A percentile compares a stretch with the other conserved stretches of the same genome.
Conservation (phyloP, 2,888 invertebrate species). For the Campoplex capitator region DNA sequence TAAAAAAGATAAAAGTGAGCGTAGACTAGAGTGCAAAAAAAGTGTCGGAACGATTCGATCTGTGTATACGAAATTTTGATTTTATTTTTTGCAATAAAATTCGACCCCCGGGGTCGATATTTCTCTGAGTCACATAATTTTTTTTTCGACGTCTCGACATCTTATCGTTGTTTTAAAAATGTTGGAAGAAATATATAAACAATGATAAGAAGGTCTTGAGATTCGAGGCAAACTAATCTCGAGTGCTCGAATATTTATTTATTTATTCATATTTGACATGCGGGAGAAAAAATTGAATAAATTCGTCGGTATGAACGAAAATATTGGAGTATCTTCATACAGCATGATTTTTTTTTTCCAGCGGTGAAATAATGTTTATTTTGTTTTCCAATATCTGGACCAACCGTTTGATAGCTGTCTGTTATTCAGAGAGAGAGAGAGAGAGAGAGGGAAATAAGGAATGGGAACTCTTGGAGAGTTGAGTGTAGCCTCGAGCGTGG, state of each 20-base stretch:
- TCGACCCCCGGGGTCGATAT: neutral
- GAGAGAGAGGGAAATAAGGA: neutral
- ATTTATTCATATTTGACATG: neutral
- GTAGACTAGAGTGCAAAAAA: neutral
- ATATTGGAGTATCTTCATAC: neutral
- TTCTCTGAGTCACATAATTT: neutral
- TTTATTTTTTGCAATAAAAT: neutral
- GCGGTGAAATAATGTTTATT: neutral
- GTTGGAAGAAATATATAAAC: constrained; percentile 14
- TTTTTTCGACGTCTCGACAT: neutral
- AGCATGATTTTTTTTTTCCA: neutral
- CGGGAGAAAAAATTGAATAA: neutral
- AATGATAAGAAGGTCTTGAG: constrained; percentile 1
- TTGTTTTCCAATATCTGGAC: neutral
- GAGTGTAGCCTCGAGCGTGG: constrained; percentile 75
- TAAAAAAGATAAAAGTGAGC: constrained; percentile 5
- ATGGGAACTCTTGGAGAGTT: constrained; percentile 78
- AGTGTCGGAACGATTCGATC: neutral
- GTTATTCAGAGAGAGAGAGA: neutral
- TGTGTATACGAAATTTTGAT: neutral
- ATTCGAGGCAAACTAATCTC: neutral
- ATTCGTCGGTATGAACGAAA: neutral
- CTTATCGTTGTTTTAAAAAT: constrained; percentile 28
- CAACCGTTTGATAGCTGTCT: neutral
- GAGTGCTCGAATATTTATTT: neutral